phyloP scores from a whole-genome alignment of 2,113 vertebrate genomes.

The Axis porcinus region DNA sequence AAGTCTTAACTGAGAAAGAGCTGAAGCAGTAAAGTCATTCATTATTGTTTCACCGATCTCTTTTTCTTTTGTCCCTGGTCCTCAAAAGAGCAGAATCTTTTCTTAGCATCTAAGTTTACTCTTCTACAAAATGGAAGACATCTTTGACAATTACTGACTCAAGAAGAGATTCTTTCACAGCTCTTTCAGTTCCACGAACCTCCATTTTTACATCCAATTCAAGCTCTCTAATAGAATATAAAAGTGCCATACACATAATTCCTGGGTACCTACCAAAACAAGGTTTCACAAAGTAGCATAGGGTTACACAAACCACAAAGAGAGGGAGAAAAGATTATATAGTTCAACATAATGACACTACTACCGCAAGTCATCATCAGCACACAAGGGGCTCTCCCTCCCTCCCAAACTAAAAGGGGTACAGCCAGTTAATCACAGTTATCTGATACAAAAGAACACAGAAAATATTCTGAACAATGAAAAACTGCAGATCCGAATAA shows the following conservation, averaged over 20 bases:
- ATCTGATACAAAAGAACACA: background rate
- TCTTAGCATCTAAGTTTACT: background rate
- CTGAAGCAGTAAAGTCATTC: background rate
- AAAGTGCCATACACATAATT: background rate
- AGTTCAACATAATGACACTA: background rate
- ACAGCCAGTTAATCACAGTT: background rate
- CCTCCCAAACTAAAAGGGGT: background rate
- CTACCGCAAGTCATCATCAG: background rate
- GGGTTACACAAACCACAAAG: background rate
- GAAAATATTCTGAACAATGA: background rate
- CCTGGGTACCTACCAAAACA: background rate
- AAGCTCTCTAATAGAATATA: constrained; percentile 10
- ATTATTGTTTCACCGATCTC: background rate
- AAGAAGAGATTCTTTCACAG: background rate
- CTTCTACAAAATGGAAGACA: background rate
- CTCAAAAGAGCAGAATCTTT: background rate
- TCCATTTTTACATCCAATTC: background rate
- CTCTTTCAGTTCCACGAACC: background rate
- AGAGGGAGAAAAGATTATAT: background rate
- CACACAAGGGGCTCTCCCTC: background rate
- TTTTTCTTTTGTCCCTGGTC: background rate
- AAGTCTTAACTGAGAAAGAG: background rate
- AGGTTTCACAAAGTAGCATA: background rate
- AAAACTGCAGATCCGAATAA: background rate
- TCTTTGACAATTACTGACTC: background rate